These are phyloP conservation scores for Adrianichthys oophorus DNA, from an alignment of 2,797 vertebrate species.

Conservation along the genomic window DNA sequence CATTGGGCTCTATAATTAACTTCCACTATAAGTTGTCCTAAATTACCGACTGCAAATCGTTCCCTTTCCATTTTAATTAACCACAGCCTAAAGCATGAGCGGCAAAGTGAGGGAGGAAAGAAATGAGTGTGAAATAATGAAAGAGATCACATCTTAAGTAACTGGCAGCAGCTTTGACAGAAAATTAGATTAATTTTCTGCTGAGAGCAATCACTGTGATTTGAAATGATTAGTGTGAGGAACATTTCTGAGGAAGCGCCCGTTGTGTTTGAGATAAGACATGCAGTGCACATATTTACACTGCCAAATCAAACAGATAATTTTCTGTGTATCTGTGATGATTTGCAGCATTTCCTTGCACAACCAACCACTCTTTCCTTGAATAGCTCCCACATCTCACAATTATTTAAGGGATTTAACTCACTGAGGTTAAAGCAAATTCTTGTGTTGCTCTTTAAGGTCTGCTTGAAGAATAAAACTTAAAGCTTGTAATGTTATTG, in stretches of 20 bases:
- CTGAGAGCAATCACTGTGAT: conserved; percentile 77
- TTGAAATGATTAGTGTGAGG: conserved; percentile 74
- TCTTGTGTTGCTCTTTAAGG: neutral
- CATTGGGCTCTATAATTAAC: conserved; percentile 62
- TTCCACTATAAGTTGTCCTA: conserved; percentile 63
- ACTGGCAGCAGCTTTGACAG: conserved; percentile 78
- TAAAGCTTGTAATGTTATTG: no score
- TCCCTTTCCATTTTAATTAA: conserved; percentile 77
- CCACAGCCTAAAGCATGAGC: conserved; percentile 61
- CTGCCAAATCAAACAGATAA: conserved; percentile 40
- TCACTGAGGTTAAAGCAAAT: no score
- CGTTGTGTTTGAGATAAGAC: conserved; percentile 53
- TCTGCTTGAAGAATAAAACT: neutral
- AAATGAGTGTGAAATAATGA: conserved; percentile 56
- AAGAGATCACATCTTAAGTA: conserved; percentile 77
- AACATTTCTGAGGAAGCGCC: conserved; percentile 59
- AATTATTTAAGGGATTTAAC: conserved; percentile 11
- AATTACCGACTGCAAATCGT: conserved; percentile 74
- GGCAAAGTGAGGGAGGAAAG: conserved; percentile 44
- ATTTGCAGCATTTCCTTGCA: conserved; percentile 23
- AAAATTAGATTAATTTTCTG: conserved; percentile 78
- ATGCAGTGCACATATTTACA: conserved; percentile 40
- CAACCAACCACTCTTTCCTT: conserved; percentile 12
- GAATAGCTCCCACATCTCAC: conserved; percentile 6
- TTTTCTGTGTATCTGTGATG: conserved; percentile 39